A percentile compares a stretch with the other conserved stretches of the same genome.
Conservation (phyloP, 2,888 invertebrate genomes). For the Leptinotarsa peninsularis region DNA sequence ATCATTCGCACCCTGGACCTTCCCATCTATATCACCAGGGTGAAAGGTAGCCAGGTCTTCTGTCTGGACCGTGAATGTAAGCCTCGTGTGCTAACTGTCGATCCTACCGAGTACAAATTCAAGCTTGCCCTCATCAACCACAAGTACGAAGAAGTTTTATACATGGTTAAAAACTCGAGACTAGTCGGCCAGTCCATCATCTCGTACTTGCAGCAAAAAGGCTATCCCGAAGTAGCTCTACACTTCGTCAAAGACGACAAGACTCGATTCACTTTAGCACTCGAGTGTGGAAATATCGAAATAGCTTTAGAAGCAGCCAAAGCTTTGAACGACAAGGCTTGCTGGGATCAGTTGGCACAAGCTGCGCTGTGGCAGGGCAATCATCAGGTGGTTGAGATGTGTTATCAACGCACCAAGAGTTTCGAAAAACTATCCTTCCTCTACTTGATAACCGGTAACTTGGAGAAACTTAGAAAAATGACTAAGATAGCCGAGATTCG, state of each 20-base stretch:
- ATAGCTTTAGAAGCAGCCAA: conserved; percentile 97
- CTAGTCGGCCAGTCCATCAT: conserved; percentile 99
- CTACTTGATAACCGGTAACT: conserved; percentile 97
- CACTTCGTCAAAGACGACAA: conserved; percentile 99
- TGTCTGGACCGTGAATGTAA: conserved; percentile 94
- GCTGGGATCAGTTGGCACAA: conserved; percentile 96
- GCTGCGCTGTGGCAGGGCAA: conserved; percentile 85
- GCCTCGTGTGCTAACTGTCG: conserved; percentile 91
- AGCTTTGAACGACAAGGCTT: conserved; percentile 90
- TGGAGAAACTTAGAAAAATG: conserved; percentile 98
- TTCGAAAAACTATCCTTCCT: conserved; percentile 98
- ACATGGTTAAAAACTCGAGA: conserved; percentile 96
- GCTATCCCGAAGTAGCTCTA: conserved; percentile 98
- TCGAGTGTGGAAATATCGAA: conserved; percentile 99
- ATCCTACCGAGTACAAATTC: conserved; percentile 98
- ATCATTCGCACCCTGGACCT: conserved; percentile 97
- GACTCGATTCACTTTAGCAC: conserved; percentile 92
- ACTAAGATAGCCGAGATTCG: conserved; percentile 99
- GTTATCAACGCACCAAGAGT: conserved; percentile 99
- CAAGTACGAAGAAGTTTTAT: conserved; percentile 91
- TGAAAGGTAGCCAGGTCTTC: conserved; percentile 90
- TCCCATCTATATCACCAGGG: conserved; percentile 95
- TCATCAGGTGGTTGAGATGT: conserved; percentile 95
- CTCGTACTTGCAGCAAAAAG: conserved; percentile 98
- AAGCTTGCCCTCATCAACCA: conserved; percentile 96